Conservation (phyloP, 2,888 invertebrate genomes). For the Ophonus ardosiacus region DNA sequence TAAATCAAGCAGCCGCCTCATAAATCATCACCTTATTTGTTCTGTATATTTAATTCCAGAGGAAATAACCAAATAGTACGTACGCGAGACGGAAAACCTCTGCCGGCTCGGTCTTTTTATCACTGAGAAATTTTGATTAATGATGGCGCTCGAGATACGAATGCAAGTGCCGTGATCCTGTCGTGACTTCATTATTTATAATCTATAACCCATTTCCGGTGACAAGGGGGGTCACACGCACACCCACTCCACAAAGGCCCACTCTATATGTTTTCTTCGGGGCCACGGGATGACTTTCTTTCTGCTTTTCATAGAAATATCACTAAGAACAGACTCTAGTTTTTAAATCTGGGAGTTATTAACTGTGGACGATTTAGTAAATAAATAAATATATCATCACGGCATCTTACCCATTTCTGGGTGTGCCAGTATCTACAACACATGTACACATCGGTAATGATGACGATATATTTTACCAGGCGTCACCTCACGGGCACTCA, state of each 20-base stretch:
- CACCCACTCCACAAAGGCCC: slow-evolving; percentile 29
- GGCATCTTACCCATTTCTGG: no score
- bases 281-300: not conserved
- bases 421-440: no score
- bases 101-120: slow-evolving; percentile 48
- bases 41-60: slow-evolving; percentile 61
- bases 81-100: slow-evolving; percentile 45
- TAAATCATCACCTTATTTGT: slow-evolving; percentile 61
- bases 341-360: no score
- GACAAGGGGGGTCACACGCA: slow-evolving; percentile 58
- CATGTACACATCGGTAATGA: no score
- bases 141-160: slow-evolving; percentile 58
- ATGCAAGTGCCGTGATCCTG: slow-evolving; percentile 62
- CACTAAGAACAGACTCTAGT: no score
- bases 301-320: no score
- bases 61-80: slow-evolving; percentile 60
- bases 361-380: no score
- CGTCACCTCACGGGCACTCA: no score
- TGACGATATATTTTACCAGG: no score
- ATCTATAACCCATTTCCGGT: slow-evolving; percentile 67
- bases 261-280: slow-evolving; percentile 14
- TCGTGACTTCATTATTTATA: slow-evolving; percentile 67
- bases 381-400: no score
- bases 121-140: slow-evolving; percentile 62
- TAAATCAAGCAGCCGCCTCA: slow-evolving; percentile 58